Evolutionary conservation across 2,888 invertebrate genomes (phyloP).

Genomic region (Pachydiplax longipennis): DNA sequence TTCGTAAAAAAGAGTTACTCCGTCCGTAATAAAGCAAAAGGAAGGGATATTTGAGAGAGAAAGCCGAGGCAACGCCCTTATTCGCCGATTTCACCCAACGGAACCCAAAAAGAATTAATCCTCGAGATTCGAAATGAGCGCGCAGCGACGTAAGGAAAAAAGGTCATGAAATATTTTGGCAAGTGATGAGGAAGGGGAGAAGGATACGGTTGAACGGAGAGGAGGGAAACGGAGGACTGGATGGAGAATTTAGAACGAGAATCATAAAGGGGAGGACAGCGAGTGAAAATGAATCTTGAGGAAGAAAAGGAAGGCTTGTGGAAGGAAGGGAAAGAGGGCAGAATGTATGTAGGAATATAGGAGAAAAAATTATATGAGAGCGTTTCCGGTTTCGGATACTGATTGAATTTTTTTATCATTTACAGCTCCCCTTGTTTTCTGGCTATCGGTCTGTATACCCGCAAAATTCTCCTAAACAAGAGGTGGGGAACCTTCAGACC

Average conservation of each 20-base stretch:
- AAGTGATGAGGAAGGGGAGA: neutral
- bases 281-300: slow-evolving; percentile 45
- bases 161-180: neutral
- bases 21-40: neutral
- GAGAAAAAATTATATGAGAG: no score
- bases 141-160: neutral
- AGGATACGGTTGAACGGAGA: slow-evolving; percentile 40
- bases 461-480: no score
- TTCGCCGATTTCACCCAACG: neutral
- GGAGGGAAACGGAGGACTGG: slow-evolving; percentile 44
- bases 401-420: no score
- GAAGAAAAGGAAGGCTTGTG: no score
- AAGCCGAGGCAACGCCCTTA: neutral
- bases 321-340: no score
- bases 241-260: neutral
- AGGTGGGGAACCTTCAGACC: no score
- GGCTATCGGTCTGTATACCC: no score
- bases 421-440: no score
- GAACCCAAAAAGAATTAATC: neutral
- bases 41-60: neutral
- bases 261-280: slow-evolving; percentile 42
- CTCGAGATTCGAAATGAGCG: neutral
- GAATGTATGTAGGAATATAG: no score
- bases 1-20: neutral
- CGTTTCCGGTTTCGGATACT: no score